Conservation (phyloP, 2,888 invertebrate genomes). For the Lepas anatifera region DNA sequence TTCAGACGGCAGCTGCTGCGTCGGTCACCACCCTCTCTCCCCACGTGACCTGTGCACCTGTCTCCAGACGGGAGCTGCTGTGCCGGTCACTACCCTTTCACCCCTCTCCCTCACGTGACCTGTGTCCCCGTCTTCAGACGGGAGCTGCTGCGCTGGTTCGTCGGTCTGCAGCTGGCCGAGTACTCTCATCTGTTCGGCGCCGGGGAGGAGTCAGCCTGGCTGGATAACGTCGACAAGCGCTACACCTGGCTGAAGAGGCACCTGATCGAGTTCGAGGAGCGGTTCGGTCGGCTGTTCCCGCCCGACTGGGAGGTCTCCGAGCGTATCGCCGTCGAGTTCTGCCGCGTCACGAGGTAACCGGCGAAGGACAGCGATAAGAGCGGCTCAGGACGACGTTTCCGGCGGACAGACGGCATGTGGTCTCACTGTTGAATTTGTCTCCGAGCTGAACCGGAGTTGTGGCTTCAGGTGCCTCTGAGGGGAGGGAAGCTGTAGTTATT, state of each 20-base stretch:
- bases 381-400: no score
- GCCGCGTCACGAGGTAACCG: slow-evolving; percentile 48
- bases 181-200: slow-evolving; percentile 87
- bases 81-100: slow-evolving; percentile 27
- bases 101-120: no score
- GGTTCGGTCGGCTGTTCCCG: slow-evolving; percentile 77
- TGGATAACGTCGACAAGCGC: slow-evolving; percentile 84
- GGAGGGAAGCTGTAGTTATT: no score
- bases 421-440: no score
- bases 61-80: slow-evolving; percentile 31
- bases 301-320: slow-evolving; percentile 89
- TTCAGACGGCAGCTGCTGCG: no score
- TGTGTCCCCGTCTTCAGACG: slow-evolving; percentile 32
- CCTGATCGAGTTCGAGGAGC: slow-evolving; percentile 85
- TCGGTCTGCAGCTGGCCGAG: slow-evolving; percentile 72
- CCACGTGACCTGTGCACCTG: no score
- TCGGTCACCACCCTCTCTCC: no score
- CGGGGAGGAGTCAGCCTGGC: slow-evolving; percentile 92
- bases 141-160: slow-evolving; percentile 83
- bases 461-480: no score
- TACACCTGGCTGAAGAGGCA: slow-evolving; percentile 94
- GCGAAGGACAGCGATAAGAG: no score
- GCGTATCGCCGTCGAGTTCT: slow-evolving; percentile 80
- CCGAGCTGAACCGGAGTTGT: no score
- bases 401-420: no score